Evolutionary conservation across 1,140 invertebrate species (phyloP), one percentile per base, ranked within the genome.

Genomic region (Sminthurides bifidus): DNA sequence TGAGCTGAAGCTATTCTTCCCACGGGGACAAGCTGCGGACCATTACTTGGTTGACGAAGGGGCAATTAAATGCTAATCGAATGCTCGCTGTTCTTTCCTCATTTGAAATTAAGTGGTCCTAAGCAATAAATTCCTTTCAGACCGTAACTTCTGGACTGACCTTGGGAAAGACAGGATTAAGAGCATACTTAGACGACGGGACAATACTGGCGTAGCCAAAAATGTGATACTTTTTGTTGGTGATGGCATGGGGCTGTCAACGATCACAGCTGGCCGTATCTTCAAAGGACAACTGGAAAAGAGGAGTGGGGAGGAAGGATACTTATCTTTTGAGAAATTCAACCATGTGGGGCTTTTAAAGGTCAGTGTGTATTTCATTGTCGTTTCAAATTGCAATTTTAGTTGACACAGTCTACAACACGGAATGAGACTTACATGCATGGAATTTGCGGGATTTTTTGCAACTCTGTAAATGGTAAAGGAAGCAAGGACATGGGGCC

Each of bases 141-240:
- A 79, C 59, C 64, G 71, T 41, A 61, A 71, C 10, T 76, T 75
- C 56, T 84, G 82, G 81, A 71, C 61, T 1, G 54, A 66, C 0
- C 35, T 77, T 19, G 80, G 76, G 0, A 58, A 69, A 26, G 66
- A 71, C 1, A 82, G 84, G 56, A 66, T 87, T 0, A 67, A 79
- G 48, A 75, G 77, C 40, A 77, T 81, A 1, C 64, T 85, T 2
- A 71, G 73, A 19, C 15, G 71, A 77, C 6, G 72, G 76, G 68
- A 73, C 71, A 66, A 50, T 43, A 69, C 72, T 1, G 74, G 77
- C 0, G 67, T 71, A n/a, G 92, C 92, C 0, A 90, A 84, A 69
- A 95, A 95, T 70, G 82, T 93, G 0, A 87, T 95, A 23, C 59
- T 95, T 0, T 95, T 95, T 66, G 73, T 95, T 12, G 92, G 91